These are phyloP conservation scores for Stenolophus ochropezus DNA, from an alignment of 2,888 invertebrate genomes.

Conservation along the genomic window DNA sequence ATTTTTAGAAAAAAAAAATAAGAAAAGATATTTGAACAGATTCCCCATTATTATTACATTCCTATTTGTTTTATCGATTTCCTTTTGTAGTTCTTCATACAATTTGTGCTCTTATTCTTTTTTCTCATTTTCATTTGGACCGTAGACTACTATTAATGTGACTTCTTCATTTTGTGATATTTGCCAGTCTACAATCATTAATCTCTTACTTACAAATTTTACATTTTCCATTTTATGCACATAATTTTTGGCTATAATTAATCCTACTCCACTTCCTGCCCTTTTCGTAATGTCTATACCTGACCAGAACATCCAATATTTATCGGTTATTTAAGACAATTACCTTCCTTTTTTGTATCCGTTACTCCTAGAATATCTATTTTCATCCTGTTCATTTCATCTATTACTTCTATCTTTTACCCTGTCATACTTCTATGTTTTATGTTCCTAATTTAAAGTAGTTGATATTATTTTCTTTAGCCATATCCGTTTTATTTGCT, in stretches of 20 bases:
- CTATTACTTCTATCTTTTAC: not conserved
- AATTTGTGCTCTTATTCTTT: conserved; percentile 27
- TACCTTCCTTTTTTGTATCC: not conserved
- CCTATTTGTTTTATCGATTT: not conserved
- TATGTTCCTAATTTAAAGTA: not conserved
- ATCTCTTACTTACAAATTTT: not conserved
- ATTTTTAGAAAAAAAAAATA: too few species aligned
- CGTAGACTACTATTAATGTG: not conserved
- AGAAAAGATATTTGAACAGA: too few species aligned
- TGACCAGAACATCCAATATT: not conserved
- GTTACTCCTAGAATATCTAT: not conserved
- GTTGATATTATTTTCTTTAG: not conserved
- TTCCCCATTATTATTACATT: not conserved
- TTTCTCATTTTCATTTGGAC: conserved; percentile 22
- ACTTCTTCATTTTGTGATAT: not conserved
- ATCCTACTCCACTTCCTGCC: not conserved
- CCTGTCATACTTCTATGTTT: not conserved
- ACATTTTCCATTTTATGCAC: not conserved
- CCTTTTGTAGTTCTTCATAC: conserved; percentile 2
- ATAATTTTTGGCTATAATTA: not conserved
- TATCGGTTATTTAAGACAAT: not conserved
- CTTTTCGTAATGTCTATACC: not conserved
- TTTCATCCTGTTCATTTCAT: not conserved
- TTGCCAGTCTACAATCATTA: not conserved
- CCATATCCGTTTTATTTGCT: not conserved